Percentiles rank a stretch among this genome's conserved stretches.
phyloP scores from a whole-genome alignment of 2,113 vertebrate species.

The Amazona vittata region DNA sequence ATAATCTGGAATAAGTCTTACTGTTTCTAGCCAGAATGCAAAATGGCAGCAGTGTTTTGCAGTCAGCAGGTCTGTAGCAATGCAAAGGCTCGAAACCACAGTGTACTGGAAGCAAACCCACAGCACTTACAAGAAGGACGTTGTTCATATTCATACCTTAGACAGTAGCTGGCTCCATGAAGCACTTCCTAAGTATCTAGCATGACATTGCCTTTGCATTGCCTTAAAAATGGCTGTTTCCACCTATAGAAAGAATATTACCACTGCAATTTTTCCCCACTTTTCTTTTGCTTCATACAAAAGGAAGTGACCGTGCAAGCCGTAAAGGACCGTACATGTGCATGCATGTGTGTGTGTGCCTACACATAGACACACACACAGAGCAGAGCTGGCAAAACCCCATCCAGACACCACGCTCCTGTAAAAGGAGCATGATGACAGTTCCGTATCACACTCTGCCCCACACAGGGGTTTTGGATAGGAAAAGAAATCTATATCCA shows the following conservation, averaged over 20 bases:
- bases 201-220: neutral
- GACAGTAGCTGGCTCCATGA: neutral
- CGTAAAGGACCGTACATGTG: neutral
- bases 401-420: neutral
- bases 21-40: neutral
- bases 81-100: neutral
- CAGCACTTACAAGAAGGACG: neutral
- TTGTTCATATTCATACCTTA: neutral
- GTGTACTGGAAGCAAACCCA: neutral
- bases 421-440: neutral
- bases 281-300: neutral
- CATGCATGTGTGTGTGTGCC: no score
- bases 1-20: neutral
- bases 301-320: neutral
- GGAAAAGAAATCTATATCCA: neutral
- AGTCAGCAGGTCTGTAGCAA: neutral
- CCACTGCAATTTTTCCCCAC: neutral
- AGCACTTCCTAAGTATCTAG: neutral
- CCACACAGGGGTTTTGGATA: accelerated
- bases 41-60: neutral
- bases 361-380: accelerated
- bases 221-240: accelerated
- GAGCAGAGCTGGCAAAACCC: neutral
- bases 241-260: neutral
- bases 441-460: neutral